Percentiles rank a stretch among this genome's conserved stretches.
These are phyloP conservation scores for Acrocephalus scirpaceus DNA, from an alignment of 2,797 vertebrate species.

Conservation along the genomic window DNA sequence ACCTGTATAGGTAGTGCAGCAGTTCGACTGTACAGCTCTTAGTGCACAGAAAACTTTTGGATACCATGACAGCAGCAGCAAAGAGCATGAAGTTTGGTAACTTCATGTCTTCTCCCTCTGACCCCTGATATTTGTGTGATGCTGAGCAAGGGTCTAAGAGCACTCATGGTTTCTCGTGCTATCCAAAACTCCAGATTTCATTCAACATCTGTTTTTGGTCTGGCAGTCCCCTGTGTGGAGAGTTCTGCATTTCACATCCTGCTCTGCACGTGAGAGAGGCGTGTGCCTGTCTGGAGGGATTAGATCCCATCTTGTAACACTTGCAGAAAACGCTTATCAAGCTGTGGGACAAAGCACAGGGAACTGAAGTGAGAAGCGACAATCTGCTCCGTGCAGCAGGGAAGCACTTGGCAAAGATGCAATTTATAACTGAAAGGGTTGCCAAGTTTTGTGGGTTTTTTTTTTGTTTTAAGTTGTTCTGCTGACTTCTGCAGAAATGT, in stretches of 20 bases:
- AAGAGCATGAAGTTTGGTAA: background rate
- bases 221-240: background rate
- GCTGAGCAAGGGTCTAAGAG: background rate
- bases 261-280: background rate
- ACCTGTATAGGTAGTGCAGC: background rate
- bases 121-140: background rate
- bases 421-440: background rate
- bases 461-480: background rate
- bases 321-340: background rate
- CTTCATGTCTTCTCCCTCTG: background rate
- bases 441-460: background rate
- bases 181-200: background rate
- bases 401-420: slow-evolving; percentile 26
- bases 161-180: accelerated
- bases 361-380: slow-evolving; percentile 35
- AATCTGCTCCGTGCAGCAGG: slow-evolving; percentile 51
- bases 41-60: background rate
- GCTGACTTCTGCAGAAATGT: slow-evolving; percentile 11
- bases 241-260: background rate
- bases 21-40: background rate
- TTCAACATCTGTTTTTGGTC: background rate
- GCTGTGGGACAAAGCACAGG: background rate
- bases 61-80: background rate
- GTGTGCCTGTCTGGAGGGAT: background rate
- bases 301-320: background rate